These are phyloP conservation scores for Eupithecia abbreviata DNA, from an alignment of 2,888 invertebrate species.

Conservation along the genomic window DNA sequence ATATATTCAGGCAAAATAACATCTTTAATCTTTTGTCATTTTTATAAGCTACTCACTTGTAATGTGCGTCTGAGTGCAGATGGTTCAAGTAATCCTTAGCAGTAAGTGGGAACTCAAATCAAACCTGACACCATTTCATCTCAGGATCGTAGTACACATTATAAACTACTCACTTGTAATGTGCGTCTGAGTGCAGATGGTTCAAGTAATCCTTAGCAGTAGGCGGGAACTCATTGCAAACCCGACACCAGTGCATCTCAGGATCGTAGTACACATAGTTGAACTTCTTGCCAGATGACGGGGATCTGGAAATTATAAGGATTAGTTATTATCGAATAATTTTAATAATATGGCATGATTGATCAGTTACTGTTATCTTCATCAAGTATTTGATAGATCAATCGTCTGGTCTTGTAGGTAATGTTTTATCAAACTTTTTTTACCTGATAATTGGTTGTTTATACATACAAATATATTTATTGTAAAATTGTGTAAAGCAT, in stretches of 20 bases:
- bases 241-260: conserved; percentile 95
- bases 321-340: neutral
- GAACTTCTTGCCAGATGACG: conserved; percentile 76
- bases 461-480: neutral
- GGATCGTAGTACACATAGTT: conserved; percentile 95
- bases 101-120: conserved; percentile 93
- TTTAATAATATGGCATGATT: neutral
- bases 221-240: conserved; percentile 93
- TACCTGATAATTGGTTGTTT: neutral
- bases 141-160: conserved; percentile 93
- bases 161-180: conserved; percentile 83
- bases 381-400: neutral
- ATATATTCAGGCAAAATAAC: too few relatives aligned
- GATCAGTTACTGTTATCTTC: neutral
- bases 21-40: neutral
- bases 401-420: neutral
- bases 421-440: neutral
- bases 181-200: conserved; percentile 91
- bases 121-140: conserved; percentile 95
- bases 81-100: conserved; percentile 94
- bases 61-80: conserved; percentile 91
- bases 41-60: conserved; percentile 73
- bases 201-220: conserved; percentile 93
- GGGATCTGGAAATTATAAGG: conserved; percentile 63
- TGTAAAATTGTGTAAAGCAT: too few relatives aligned